A percentile compares a stretch with the other conserved stretches of the same genome.
These are phyloP conservation scores for Leucozona laternaria DNA, from an alignment of 2,888 invertebrate genomes.

Conservation along the genomic window DNA sequence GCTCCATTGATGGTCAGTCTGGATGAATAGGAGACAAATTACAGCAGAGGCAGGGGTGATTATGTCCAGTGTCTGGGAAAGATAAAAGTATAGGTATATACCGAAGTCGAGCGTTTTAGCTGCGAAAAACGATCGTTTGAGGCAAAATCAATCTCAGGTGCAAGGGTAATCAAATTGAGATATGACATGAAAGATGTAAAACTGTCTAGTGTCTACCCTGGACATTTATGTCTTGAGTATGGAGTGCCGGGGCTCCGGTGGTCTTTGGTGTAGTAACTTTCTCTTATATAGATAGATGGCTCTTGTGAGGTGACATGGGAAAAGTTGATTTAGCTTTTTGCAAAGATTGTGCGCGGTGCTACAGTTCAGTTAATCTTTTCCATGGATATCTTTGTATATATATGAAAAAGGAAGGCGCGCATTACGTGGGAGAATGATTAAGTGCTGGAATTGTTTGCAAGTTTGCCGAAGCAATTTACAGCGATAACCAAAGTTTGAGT, in stretches of 20 bases:
- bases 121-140: slow-evolving; percentile 47
- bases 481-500: slow-evolving; percentile 32
- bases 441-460: slow-evolving; percentile 48
- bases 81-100: neutral
- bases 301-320: slow-evolving; percentile 23
- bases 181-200: slow-evolving; percentile 42
- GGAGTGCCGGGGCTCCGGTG: neutral
- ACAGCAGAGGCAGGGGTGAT: slow-evolving; percentile 30
- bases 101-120: slow-evolving; percentile 18
- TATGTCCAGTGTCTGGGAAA: slow-evolving; percentile 21
- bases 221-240: slow-evolving; percentile 22
- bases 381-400: neutral
- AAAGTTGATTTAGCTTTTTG: slow-evolving; percentile 40
- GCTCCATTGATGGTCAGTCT: slow-evolving; percentile 24
- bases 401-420: slow-evolving; percentile 18
- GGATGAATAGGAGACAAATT: slow-evolving; percentile 27
- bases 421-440: slow-evolving; percentile 54
- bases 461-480: slow-evolving; percentile 15
- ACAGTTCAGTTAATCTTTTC: slow-evolving; percentile 6
- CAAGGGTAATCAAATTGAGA: slow-evolving; percentile 52
- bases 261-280: slow-evolving; percentile 33
- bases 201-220: slow-evolving; percentile 19
- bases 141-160: slow-evolving; percentile 47
- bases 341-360: neutral
- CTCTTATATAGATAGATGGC: slow-evolving; percentile 25